A percentile compares a stretch with the other conserved stretches of the same genome.
These are phyloP conservation scores for Callaeas wilsoni DNA, from an alignment of 2,113 vertebrate genomes.

Conservation along the genomic window DNA sequence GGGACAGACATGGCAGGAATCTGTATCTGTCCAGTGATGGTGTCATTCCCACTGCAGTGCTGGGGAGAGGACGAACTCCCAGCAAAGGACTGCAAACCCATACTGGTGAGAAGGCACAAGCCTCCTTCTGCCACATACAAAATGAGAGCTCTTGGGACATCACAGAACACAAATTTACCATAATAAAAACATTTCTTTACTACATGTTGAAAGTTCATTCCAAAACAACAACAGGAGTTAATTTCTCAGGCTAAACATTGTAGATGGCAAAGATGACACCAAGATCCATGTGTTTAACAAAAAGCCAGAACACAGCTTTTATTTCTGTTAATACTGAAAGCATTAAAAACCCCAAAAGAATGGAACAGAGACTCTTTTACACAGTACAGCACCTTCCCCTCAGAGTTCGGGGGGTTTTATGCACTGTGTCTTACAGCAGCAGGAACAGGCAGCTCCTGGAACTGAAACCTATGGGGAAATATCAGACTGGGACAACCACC, in stretches of 20 bases:
- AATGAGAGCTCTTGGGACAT: neutral
- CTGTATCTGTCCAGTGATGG: neutral
- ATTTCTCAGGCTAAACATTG: neutral
- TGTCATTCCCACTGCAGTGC: neutral
- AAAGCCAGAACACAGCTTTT: neutral
- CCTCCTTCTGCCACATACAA: neutral
- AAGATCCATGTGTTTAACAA: neutral
- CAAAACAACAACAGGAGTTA: neutral
- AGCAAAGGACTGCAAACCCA: neutral
- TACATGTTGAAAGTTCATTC: neutral
- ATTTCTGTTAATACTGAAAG: slow-evolving; percentile 4
- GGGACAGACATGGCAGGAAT: neutral
- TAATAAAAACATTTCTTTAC: neutral
- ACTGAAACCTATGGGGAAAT: neutral
- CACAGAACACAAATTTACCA: neutral
- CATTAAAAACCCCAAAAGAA: neutral
- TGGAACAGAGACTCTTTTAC: neutral
- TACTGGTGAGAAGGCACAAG: neutral
- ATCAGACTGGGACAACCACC: fast-evolving
- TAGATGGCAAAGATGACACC: neutral
- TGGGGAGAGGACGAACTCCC: neutral
- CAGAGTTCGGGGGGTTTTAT: neutral
- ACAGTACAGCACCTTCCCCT: neutral
- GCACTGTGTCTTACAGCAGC: neutral
- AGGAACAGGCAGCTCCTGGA: neutral